Conservation (phyloP, 2,797 vertebrate species). For the Argya squamiceps region DNA sequence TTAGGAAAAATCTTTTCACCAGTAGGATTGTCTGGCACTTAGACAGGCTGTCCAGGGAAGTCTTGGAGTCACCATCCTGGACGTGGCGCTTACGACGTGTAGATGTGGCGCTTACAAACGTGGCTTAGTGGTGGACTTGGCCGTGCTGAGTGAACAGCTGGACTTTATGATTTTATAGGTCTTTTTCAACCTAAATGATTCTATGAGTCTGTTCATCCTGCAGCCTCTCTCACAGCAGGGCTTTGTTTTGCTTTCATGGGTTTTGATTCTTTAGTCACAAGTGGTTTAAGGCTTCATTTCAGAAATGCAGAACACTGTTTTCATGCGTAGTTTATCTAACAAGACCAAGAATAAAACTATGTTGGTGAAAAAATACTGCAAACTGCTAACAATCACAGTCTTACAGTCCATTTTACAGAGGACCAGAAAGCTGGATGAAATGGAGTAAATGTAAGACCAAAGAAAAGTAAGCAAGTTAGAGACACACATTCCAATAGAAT, state of each 20-base stretch:
- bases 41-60: background rate
- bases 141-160: background rate
- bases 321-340: background rate
- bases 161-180: background rate
- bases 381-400: background rate
- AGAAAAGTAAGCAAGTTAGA: background rate
- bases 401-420: background rate
- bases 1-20: background rate
- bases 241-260: background rate
- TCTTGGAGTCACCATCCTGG: background rate
- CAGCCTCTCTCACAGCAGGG: background rate
- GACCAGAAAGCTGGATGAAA: background rate
- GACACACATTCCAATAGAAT: background rate
- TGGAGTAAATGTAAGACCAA: background rate
- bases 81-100: background rate
- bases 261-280: background rate
- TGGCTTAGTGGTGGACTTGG: background rate
- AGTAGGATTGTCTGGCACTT: background rate
- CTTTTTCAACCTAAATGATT: background rate
- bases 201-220: background rate
- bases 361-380: background rate
- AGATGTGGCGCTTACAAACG: background rate
- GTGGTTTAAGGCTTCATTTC: background rate
- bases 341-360: background rate
- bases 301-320: background rate